A percentile compares a stretch with the other conserved stretches of the same genome.
phyloP scores from a whole-genome alignment of 2,797 vertebrate species.

The Argentina silus region DNA sequence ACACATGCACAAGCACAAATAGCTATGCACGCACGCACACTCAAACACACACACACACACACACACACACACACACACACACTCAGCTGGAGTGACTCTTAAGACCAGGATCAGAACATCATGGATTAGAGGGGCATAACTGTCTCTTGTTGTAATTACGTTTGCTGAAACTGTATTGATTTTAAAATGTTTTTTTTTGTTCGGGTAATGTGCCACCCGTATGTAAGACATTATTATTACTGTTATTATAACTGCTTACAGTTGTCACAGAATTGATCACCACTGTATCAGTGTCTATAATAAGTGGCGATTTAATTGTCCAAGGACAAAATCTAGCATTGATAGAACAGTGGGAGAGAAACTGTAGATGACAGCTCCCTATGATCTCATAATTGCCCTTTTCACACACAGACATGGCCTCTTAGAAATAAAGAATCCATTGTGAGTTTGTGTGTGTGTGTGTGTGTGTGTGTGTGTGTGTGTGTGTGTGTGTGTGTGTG shows the following conservation, averaged over 20 bases:
- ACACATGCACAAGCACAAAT: background rate
- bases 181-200: too few relatives aligned
- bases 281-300: too few relatives aligned
- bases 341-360: background rate
- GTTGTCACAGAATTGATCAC: too few relatives aligned
- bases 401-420: background rate
- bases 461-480: slow-evolving; percentile 11
- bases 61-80: background rate
- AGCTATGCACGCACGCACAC: slow-evolving; percentile 8
- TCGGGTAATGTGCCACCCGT: too few relatives aligned
- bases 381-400: slow-evolving; percentile 15
- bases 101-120: slow-evolving; percentile 26
- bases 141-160: slow-evolving; percentile 2
- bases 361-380: slow-evolving; percentile 12
- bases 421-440: background rate
- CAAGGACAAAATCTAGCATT: background rate
- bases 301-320: too few relatives aligned
- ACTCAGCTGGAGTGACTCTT: slow-evolving; percentile 17
- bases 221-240: too few relatives aligned
- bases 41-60: background rate
- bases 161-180: too few relatives aligned
- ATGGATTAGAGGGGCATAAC: slow-evolving; percentile 35
- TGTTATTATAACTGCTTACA: too few relatives aligned
- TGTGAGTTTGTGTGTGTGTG: background rate
- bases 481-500: slow-evolving; percentile 14